phyloP scores from a whole-genome alignment of 1,140 invertebrate species.

The Plodia interpunctella region DNA sequence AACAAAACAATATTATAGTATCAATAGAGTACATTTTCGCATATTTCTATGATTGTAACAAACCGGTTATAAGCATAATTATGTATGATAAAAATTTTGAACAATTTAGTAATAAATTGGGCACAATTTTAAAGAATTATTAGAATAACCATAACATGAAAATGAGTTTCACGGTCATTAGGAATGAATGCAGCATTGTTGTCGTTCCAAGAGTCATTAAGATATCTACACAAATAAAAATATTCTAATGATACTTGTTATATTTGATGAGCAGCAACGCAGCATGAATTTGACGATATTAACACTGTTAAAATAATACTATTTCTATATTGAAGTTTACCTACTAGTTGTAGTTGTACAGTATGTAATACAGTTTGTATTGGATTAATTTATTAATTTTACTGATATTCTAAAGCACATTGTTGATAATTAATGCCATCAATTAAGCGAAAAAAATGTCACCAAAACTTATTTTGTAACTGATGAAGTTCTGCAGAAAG shows the following conservation, averaged over 20 bases:
- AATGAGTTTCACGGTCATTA: constrained; percentile 37
- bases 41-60: not conserved
- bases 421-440: too few relatives aligned
- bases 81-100: not conserved
- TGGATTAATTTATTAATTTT: too few relatives aligned
- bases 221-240: not conserved
- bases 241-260: constrained; percentile 3
- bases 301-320: not conserved
- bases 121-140: not conserved
- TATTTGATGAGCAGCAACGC: not conserved
- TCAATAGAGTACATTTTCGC: too few relatives aligned
- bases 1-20: too few relatives aligned
- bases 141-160: constrained; percentile 20
- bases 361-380: too few relatives aligned
- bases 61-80: not conserved
- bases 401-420: too few relatives aligned
- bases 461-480: too few relatives aligned
- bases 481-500: too few relatives aligned
- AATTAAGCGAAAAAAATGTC: too few relatives aligned
- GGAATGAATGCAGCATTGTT: constrained; percentile 22
- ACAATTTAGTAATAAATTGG: not conserved
- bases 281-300: constrained; percentile 10
- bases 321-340: not conserved
- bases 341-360: not conserved
- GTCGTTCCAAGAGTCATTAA: constrained; percentile 8